phyloP scores from a whole-genome alignment of 2,888 invertebrate genomes.

The Andricus quercusramuli region DNA sequence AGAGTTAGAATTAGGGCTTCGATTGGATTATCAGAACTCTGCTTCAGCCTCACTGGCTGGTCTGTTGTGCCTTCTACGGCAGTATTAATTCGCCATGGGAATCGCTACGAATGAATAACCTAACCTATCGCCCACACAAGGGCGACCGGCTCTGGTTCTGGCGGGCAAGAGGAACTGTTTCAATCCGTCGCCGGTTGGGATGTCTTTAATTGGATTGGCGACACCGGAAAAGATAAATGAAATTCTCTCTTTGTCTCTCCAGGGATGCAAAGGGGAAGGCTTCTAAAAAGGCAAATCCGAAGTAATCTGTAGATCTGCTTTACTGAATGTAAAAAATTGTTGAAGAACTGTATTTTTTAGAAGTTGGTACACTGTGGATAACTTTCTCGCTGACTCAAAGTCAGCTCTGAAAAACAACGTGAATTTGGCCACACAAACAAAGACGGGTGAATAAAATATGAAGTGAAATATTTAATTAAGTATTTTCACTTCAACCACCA shows the following conservation, averaged over 20 bases:
- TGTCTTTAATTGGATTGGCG: conserved; percentile 78
- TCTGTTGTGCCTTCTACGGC: conserved; percentile 67
- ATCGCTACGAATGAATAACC: conserved; percentile 47
- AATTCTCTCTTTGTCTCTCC: conserved; percentile 40
- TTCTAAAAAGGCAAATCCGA: neutral
- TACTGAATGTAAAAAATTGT: neutral
- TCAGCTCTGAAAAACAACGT: too few relatives aligned
- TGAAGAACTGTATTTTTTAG: too few relatives aligned
- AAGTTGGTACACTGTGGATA: too few relatives aligned
- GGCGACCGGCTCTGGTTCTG: conserved; percentile 43
- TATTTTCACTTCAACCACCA: too few relatives aligned
- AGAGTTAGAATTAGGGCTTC: conserved; percentile 77
- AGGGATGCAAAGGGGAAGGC: neutral
- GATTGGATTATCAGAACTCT: conserved; percentile 76
- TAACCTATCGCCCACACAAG: conserved; percentile 51
- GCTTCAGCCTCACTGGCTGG: conserved; percentile 49
- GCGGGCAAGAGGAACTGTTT: conserved; percentile 49
- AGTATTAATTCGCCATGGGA: conserved; percentile 60
- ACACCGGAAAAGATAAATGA: conserved; percentile 58
- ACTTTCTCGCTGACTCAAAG: too few relatives aligned
- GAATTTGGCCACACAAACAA: too few relatives aligned
- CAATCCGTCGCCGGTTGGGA: conserved; percentile 70
- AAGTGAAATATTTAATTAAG: too few relatives aligned
- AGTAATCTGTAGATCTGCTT: neutral
- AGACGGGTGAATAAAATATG: too few relatives aligned